A percentile compares a stretch with the other conserved stretches of the same genome.
Evolutionary conservation across 2,797 vertebrate genomes (phyloP).

Genomic region (Spea hammondii): DNA sequence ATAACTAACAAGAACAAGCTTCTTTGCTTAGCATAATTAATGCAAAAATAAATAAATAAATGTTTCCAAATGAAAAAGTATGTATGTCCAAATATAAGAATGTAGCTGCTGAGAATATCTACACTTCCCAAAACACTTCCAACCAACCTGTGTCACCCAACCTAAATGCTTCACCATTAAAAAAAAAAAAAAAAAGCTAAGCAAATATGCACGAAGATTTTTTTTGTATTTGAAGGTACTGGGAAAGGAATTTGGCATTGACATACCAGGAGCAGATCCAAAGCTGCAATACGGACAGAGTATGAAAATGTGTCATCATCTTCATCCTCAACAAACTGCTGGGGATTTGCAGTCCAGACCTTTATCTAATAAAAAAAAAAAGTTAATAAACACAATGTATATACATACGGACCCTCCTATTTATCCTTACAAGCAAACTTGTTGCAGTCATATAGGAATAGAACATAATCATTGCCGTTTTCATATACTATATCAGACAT

Average conservation of each 20-base stretch:
- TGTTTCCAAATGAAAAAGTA: neutral
- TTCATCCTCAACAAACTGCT: conserved; percentile 97
- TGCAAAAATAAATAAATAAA: neutral
- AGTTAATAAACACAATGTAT: neutral
- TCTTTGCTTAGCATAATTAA: too few relatives aligned
- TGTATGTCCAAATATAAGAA: neutral
- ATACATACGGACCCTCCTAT: neutral
- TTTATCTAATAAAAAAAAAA: conserved; percentile 76
- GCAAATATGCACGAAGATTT: neutral
- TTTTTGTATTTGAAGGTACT: neutral
- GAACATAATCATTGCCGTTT: too few relatives aligned
- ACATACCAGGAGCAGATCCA: conserved; percentile 92
- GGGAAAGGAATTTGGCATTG: neutral
- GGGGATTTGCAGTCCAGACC: conserved; percentile 95
- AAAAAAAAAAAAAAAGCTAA: neutral
- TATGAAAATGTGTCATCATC: conserved; percentile 98
- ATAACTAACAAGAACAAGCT: neutral
- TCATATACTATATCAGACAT: too few relatives aligned
- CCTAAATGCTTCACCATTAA: neutral
- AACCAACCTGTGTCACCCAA: neutral
- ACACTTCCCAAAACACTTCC: too few relatives aligned
- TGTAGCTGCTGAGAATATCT: too few relatives aligned
- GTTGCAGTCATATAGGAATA: too few relatives aligned
- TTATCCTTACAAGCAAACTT: neutral
- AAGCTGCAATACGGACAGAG: conserved; percentile 94